Conservation (phyloP, 2,113 vertebrate species). For the Felis chaus region DNA sequence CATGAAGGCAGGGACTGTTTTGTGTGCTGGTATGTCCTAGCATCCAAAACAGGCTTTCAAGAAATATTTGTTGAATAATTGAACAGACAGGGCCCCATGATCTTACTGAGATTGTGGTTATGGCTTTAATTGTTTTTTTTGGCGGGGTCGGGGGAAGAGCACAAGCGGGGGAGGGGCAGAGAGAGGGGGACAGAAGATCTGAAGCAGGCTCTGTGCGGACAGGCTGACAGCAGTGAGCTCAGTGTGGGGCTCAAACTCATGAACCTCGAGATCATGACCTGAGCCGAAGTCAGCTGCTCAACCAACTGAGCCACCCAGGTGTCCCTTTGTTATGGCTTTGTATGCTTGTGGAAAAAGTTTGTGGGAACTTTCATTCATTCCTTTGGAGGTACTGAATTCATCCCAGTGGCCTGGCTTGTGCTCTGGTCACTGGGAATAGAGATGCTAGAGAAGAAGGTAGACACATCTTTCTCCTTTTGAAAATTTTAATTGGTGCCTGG, state of each 20-base stretch:
- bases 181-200: too few species aligned
- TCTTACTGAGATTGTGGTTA: not conserved
- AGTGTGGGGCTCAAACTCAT: too few species aligned
- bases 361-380: not conserved
- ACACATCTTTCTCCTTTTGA: not conserved
- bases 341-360: not conserved
- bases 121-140: not conserved
- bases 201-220: too few species aligned
- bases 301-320: too few species aligned
- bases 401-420: fast-evolving
- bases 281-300: too few species aligned
- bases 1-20: not conserved
- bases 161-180: too few species aligned
- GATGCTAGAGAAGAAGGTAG: not conserved
- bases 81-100: not conserved
- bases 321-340: not conserved
- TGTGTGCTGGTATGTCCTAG: not conserved
- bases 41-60: not conserved
- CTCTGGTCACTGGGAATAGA: not conserved
- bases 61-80: conserved; percentile 23
- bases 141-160: too few species aligned
- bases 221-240: too few species aligned
- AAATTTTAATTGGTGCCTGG: not conserved
- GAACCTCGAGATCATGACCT: too few species aligned
- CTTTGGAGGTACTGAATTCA: not conserved